These are phyloP conservation scores for Ispidina lecontei DNA, from an alignment of 2,797 vertebrate species.

Conservation along the genomic window DNA sequence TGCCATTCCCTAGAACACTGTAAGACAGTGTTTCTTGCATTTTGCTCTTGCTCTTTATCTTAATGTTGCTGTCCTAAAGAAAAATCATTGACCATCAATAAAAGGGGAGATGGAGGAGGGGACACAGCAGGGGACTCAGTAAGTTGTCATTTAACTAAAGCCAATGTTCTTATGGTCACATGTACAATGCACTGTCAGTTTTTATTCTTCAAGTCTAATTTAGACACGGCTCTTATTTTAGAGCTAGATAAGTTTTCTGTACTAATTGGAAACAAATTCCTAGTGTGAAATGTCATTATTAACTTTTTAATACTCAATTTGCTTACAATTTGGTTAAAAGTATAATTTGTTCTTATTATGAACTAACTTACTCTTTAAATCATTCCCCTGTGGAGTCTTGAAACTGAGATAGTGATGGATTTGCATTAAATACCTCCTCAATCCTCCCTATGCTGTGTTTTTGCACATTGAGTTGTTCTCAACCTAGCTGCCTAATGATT, in stretches of 20 bases:
- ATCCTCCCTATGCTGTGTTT: neutral
- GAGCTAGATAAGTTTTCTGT: neutral
- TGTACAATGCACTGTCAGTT: neutral
- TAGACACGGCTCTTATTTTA: neutral
- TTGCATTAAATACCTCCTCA: neutral
- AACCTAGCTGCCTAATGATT: neutral
- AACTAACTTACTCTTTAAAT: neutral
- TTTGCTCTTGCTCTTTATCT: constrained; percentile 31
- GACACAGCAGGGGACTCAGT: neutral
- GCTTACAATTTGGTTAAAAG: constrained; percentile 10
- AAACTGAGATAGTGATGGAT: constrained; percentile 12
- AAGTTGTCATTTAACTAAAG: neutral
- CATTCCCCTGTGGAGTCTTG: neutral
- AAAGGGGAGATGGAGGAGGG: neutral
- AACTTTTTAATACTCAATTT: constrained; percentile 44
- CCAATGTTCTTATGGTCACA: neutral
- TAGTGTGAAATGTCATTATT: constrained; percentile 29
- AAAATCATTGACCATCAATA: neutral
- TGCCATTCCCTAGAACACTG: neutral
- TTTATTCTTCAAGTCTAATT: neutral
- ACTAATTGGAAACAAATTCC: constrained; percentile 13
- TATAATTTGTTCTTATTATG: constrained; percentile 30
- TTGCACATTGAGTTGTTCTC: neutral
- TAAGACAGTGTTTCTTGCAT: neutral
- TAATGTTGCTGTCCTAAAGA: neutral